phyloP scores from a whole-genome alignment of 2,113 vertebrate genomes.

The Apodemus speciosus region DNA sequence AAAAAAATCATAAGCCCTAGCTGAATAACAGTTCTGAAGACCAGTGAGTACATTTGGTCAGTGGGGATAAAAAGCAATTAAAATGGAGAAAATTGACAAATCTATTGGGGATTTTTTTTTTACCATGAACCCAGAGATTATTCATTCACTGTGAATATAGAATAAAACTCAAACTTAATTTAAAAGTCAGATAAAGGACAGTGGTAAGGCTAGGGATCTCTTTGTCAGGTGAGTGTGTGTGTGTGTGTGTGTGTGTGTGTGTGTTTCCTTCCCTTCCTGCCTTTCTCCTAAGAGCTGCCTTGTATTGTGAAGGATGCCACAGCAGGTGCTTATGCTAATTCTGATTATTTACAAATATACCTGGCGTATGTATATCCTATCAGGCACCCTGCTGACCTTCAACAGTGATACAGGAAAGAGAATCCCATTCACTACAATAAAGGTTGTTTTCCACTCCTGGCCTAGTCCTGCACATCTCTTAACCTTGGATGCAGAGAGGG shows the following conservation, averaged over 20 bases:
- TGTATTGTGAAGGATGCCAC: no score
- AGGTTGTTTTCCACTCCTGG: not conserved
- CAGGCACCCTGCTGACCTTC: not conserved
- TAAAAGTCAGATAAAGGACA: not conserved
- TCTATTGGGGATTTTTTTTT: not conserved
- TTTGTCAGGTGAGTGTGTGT: not conserved
- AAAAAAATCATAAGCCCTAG: not conserved
- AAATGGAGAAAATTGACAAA: not conserved
- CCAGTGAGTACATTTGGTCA: not conserved
- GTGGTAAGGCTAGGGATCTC: fast-evolving
- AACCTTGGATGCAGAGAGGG: no score
- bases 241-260: not conserved
- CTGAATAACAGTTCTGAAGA: not conserved
- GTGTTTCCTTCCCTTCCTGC: not conserved
- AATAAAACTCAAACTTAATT: not conserved
- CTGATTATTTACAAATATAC: not conserved
- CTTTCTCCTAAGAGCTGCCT: not conserved
- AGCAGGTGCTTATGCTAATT: not conserved
- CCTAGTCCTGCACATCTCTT: no score
- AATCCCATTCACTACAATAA: no score
- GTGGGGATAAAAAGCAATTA: not conserved
- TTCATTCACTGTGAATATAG: not conserved
- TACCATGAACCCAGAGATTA: not conserved
- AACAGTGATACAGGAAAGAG: no score
- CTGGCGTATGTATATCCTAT: not conserved